Conservation (phyloP, 2,797 vertebrate genomes). For the Sitta carolinensis region DNA sequence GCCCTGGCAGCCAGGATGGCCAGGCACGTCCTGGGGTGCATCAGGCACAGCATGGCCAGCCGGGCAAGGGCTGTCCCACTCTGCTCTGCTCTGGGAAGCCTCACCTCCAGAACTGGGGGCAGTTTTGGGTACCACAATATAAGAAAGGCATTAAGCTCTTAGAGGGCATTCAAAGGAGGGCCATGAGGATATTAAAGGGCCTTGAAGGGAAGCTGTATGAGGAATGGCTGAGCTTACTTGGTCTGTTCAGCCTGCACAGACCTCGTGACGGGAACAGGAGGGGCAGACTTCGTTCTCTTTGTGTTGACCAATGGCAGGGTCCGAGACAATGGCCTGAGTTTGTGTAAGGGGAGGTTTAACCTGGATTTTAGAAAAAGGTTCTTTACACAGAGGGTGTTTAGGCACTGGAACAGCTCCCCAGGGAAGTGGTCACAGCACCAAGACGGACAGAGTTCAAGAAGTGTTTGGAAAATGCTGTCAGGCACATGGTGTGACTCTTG, state of each 20-base stretch:
- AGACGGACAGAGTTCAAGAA: not conserved
- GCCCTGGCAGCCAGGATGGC: not conserved
- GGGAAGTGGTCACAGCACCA: not conserved
- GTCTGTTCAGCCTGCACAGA: not conserved
- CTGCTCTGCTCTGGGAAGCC: accelerated
- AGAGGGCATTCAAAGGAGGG: not conserved
- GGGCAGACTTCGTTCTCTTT: not conserved
- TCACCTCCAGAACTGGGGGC: accelerated
- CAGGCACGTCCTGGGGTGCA: accelerated
- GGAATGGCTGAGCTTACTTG: not conserved
- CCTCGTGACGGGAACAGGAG: accelerated
- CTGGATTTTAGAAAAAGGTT: not conserved
- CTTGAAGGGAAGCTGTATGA: not conserved
- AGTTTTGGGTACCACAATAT: accelerated
- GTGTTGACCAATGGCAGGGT: not conserved
- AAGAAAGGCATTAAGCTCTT: accelerated
- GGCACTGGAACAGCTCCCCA: not conserved
- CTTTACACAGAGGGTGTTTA: accelerated
- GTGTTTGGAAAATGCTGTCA: not conserved
- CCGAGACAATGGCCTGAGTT: accelerated
- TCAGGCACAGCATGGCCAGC: not conserved
- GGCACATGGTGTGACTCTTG: not conserved
- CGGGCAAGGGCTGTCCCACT: accelerated
- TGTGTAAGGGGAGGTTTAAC: not conserved
- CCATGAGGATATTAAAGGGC: too few relatives aligned